Evolutionary conservation across 2,113 vertebrate genomes (phyloP).

Genomic region (Colossoma macropomum): DNA sequence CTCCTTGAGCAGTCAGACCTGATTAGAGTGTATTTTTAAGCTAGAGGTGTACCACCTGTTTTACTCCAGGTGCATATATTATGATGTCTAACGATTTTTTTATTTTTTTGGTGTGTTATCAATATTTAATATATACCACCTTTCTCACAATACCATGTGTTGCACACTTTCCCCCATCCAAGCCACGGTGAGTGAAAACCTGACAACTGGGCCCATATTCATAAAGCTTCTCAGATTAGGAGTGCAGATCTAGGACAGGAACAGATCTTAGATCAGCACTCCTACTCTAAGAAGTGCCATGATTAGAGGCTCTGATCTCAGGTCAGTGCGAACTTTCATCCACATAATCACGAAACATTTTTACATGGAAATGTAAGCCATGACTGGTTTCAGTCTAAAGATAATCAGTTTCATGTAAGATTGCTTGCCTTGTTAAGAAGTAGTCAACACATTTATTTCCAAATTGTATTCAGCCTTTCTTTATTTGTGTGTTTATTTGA

Average conservation of each 20-base stretch:
- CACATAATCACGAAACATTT: not conserved
- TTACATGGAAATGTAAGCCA: not conserved
- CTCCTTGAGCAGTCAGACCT: not conserved
- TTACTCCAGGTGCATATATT: not conserved
- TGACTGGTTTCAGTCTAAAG: not conserved
- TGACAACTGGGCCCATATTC: not conserved
- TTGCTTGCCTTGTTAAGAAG: not conserved
- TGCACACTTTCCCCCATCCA: not conserved
- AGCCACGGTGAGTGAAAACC: no score
- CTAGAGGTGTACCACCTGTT: not conserved
- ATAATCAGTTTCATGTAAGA: not conserved
- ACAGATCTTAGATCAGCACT: no score
- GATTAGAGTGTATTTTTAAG: not conserved
- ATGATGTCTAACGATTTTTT: not conserved
- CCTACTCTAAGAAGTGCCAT: no score
- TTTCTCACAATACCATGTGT: not conserved
- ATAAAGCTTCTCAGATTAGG: no score
- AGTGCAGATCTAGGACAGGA: no score
- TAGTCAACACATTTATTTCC: not conserved
- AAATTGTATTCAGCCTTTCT: not conserved
- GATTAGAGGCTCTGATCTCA: not conserved
- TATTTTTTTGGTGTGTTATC: not conserved
- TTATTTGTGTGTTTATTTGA: not conserved
- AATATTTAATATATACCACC: not conserved
- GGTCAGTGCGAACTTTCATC: not conserved